Conservation (phyloP, 1,140 invertebrate genomes). For the Drosophila carrolli region DNA sequence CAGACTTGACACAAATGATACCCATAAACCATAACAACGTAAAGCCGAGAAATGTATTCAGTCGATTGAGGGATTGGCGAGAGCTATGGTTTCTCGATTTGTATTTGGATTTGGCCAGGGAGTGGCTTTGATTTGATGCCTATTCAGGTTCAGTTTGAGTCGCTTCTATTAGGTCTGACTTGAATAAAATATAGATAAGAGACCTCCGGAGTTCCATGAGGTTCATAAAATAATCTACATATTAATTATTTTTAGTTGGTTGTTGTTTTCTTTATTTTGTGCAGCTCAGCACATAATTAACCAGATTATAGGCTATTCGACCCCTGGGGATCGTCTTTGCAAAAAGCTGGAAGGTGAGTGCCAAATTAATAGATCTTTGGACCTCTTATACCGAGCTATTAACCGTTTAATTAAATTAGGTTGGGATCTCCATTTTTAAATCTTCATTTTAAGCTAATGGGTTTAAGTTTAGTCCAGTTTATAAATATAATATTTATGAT, state of each 20-base stretch:
- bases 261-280: constrained; percentile 1
- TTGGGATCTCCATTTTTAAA: neutral
- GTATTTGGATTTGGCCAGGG: constrained; percentile 31
- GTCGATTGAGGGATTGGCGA: constrained; percentile 45
- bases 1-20: constrained; percentile 60
- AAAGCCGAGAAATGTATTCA: constrained; percentile 36
- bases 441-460: neutral
- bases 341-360: neutral
- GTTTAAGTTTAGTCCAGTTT: neutral
- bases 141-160: constrained; percentile 8
- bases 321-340: constrained; percentile 13
- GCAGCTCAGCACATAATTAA: constrained; percentile 48
- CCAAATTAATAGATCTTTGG: constrained; percentile 5
- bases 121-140: constrained; percentile 32
- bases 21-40: constrained; percentile 62
- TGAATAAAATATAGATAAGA: constrained; percentile 27
- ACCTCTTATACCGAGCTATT: neutral
- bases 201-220: neutral
- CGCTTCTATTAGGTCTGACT: constrained; percentile 10
- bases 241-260: constrained; percentile 23
- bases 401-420: constrained; percentile 4
- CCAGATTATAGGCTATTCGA: constrained; percentile 37
- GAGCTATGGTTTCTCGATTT: constrained; percentile 30
- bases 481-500: too few species aligned
- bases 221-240: constrained; percentile 37